A percentile compares a stretch with the other conserved stretches of the same genome.
Evolutionary conservation across 2,888 invertebrate species (phyloP).

Genomic region (Rhogogaster chlorosoma): DNA sequence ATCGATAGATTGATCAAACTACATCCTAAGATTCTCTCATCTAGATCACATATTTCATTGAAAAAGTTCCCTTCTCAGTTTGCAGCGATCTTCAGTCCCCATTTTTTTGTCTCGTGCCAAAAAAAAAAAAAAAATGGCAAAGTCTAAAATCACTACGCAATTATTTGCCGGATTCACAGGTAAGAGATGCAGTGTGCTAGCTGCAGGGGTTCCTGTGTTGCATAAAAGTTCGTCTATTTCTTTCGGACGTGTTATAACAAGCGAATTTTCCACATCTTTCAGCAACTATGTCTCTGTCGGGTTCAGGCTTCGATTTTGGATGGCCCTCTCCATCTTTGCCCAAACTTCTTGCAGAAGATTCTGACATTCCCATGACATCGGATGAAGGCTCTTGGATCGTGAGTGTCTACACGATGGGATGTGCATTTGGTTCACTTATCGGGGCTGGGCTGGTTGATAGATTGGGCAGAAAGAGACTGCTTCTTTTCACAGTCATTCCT

Average conservation of each 20-base stretch:
- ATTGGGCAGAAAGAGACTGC: conserved; percentile 60
- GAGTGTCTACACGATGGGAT: conserved; percentile 53
- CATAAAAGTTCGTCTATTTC: neutral
- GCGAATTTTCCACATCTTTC: neutral
- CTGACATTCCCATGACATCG: conserved; percentile 45
- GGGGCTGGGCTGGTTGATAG: conserved; percentile 54
- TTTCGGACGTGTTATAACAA: neutral
- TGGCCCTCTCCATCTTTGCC: conserved; percentile 33
- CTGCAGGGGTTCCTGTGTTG: neutral
- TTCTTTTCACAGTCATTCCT: conserved; percentile 52
- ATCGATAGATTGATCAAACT: neutral
- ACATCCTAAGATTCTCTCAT: neutral
- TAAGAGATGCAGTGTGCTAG: neutral
- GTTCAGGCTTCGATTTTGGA: conserved; percentile 17
- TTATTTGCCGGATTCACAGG: neutral
- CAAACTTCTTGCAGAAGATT: neutral
- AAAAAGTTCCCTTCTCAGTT: neutral
- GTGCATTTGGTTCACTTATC: conserved; percentile 57
- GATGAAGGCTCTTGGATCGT: conserved; percentile 56
- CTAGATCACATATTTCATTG: neutral
- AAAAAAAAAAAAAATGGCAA: neutral
- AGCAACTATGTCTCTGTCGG: neutral
- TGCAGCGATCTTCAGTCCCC: neutral
- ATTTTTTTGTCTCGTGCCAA: neutral
- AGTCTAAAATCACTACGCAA: neutral